Percentiles rank a stretch among this genome's conserved stretches.
phyloP scores from a whole-genome alignment of 2,888 invertebrate genomes.

The Platycnemis pennipes region DNA sequence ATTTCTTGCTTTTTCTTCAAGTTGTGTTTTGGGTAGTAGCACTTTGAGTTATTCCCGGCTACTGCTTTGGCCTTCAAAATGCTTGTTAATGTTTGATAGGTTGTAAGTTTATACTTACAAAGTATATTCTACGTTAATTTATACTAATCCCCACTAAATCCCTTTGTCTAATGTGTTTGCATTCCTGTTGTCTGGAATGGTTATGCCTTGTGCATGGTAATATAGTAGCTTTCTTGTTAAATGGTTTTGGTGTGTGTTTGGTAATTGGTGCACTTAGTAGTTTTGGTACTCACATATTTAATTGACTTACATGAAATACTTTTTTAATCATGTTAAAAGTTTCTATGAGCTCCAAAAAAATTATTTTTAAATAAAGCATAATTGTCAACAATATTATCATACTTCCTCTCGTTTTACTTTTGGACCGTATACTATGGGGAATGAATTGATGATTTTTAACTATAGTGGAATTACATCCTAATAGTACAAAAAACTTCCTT shows the following conservation, averaged over 20 bases:
- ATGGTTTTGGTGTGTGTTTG: constrained; percentile 24
- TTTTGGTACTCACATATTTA: background rate
- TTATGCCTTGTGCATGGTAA: constrained; percentile 55
- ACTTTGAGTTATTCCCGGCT: constrained; percentile 27
- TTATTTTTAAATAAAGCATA: background rate
- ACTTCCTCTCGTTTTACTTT: background rate
- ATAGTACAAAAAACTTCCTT: background rate
- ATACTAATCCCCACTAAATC: background rate
- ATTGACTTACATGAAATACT: background rate
- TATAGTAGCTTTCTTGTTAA: constrained; percentile 28
- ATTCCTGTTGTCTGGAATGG: constrained; percentile 11
- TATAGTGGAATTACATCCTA: background rate
- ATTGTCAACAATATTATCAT: background rate
- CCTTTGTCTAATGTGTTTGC: background rate
- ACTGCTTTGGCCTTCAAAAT: constrained; percentile 43
- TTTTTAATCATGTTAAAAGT: background rate
- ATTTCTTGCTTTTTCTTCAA: constrained; percentile 29
- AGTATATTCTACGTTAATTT: background rate
- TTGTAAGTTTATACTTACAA: background rate
- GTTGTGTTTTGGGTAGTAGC: background rate
- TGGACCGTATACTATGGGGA: background rate
- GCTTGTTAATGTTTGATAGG: background rate
- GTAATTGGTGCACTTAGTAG: constrained; percentile 17
- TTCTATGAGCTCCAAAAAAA: background rate
- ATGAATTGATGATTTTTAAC: background rate